Evolutionary conservation across 2,888 invertebrate genomes (phyloP).

Genomic region (Flabesymbios commensalis): DNA sequence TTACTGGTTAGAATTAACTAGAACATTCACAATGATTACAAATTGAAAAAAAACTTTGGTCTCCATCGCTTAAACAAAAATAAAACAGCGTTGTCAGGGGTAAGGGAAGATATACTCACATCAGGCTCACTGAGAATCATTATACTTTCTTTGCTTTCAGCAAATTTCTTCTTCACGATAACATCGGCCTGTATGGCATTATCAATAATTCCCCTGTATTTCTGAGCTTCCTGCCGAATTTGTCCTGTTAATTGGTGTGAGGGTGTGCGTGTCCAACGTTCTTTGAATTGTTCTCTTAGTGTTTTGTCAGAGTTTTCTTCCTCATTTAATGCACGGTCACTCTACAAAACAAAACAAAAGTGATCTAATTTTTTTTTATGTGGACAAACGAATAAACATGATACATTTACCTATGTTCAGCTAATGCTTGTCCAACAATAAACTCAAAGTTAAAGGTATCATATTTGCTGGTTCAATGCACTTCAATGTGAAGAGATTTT

Average conservation of each 20-base stretch:
- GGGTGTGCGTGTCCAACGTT: slow-evolving; percentile 87
- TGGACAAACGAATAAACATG: no score
- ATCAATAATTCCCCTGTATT: slow-evolving; percentile 85
- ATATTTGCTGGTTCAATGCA: no score
- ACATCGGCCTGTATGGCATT: slow-evolving; percentile 82
- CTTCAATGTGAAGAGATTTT: no score
- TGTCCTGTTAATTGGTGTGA: slow-evolving; percentile 87
- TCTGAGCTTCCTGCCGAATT: slow-evolving; percentile 78
- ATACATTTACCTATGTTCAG: no score
- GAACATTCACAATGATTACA: no score
- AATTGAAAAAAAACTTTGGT: no score
- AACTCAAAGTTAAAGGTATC: no score
- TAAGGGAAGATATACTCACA: slow-evolving; percentile 48
- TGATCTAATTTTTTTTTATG: no score
- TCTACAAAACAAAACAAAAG: slow-evolving; percentile 46
- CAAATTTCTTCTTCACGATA: slow-evolving; percentile 85
- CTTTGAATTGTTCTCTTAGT: slow-evolving; percentile 86
- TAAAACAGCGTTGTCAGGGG: no score
- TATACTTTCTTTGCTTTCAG: slow-evolving; percentile 76
- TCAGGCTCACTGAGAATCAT: slow-evolving; percentile 78
- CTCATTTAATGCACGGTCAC: slow-evolving; percentile 74
- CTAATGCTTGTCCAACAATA: no score
- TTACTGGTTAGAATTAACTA: no score
- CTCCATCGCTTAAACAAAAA: no score
- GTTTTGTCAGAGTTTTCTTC: slow-evolving; percentile 89